Evolutionary conservation across 2,113 vertebrate species (phyloP), one percentile per base, ranked within the genome.

Genomic region (Cololabis saira): DNA sequence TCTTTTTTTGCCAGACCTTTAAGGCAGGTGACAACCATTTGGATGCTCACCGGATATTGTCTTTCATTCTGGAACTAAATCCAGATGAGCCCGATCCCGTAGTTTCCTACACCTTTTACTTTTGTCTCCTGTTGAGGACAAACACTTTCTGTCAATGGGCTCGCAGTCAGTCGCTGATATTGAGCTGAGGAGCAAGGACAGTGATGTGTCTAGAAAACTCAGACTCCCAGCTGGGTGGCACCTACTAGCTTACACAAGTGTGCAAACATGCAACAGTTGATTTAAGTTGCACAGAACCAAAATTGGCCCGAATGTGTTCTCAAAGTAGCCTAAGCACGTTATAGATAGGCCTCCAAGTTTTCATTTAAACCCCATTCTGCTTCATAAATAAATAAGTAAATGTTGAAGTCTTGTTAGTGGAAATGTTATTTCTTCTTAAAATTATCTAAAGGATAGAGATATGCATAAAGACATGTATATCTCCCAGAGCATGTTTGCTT

Each of bases 81-180:
- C 60, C 59, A 12, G 3, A 68, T 42, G 55, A 76, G 59, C 47
- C 61, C 57, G 40, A 53, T 68, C 21, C n/a, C 58, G 66, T 13
- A 43, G 50, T 58, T 60, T 62, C 59, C 3, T 37, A 37, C 33
- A 37, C 33, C 10, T 37, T 37, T 37, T 9, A 37, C 10, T 37
- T 37, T 37, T 37, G 6, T 37, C 59, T 19, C 44, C 50, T 7
- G 18, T 78, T 74, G 74, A 14, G 52, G 67, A 63, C 17, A 63
- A 72, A 70, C 63, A 65, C 44, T 59, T 75, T 65, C 55, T 55
- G 66, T 52, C 69, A 57, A 54, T 61, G 74, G 72, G 70, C 71
- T 78, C 54, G 81, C 75, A 47, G 22, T 77, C 30, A 45, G 42
- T 62, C 54, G 53, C 51, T 67, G 24, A 55, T 15, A 12, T 62